Evolutionary conservation across 2,113 vertebrate species (phyloP), one percentile per base, ranked within the genome.

Genomic region (Sander lucioperca): DNA sequence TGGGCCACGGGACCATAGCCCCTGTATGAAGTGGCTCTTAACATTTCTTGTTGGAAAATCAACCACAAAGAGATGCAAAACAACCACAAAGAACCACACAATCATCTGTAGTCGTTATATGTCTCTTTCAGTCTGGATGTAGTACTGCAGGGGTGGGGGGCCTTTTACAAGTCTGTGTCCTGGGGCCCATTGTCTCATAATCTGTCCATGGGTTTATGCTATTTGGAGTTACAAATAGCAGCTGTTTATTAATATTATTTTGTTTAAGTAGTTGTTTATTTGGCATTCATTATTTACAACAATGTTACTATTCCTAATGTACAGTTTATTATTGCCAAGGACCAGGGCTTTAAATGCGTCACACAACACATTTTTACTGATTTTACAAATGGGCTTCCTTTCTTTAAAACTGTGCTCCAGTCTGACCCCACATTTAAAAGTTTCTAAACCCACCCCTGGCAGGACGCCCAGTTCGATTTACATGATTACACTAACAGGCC

Each of bases 401-500:
- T 33, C 43, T 48, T 48, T n/a, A 73, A 71, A 57, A 43, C 36
- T 11, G n/a, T 39, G 15, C 16, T 53, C 69, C n/a, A 27, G 8
- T 12, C 11, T 36, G 53, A 54, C 33, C 18, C 10, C 30, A 9
- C 19, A 4, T 11, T 23, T n/a, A 27, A 65, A 25, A 39, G 15
- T 33, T 36, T 81, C 45, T n/a, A 43, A 33, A 48, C 19, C 21
- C 8, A 0, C 21, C 48, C 67, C 43, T 62, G 72, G 74, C 67
- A 45, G 61, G 21, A 14, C 62, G 62, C 70, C 73, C 45, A 62
- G 23, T 80, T 65, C n/a, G 12, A 53, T 80, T 72, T 7, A 66
- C 78, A 57, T 19, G 30, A 83, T 89, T 72, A 54, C 25, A 63
- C 62, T 75, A 43, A 88, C 68, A 19, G 48, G 25, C 11, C 19